phyloP scores from a whole-genome alignment of 2,113 vertebrate genomes.

The Epinephelus fuscoguttatus region DNA sequence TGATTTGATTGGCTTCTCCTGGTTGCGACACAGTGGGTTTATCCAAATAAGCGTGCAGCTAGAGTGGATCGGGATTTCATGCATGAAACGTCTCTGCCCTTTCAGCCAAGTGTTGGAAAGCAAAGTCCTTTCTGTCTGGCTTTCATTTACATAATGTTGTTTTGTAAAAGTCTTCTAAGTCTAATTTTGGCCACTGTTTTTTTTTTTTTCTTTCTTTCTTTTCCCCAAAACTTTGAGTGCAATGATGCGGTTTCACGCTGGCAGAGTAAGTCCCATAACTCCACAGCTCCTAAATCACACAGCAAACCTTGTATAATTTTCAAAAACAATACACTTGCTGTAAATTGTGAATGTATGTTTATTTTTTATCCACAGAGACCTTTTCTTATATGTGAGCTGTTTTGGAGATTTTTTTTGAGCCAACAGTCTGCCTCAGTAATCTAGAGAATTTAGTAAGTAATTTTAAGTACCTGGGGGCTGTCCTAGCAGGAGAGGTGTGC shows the following conservation, averaged over 20 bases:
- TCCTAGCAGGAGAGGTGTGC: neutral
- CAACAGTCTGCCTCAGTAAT: neutral
- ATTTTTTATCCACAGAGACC: neutral
- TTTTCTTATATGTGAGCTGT: neutral
- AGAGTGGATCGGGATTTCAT: conserved; percentile 47
- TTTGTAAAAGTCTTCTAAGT: conserved; percentile 17
- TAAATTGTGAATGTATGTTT: neutral
- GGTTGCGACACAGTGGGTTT: conserved; percentile 30
- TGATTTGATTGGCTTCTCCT: conserved; percentile 53
- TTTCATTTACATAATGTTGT: conserved; percentile 55
- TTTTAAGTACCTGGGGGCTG: neutral
- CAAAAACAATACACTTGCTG: neutral
- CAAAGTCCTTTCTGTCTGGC: conserved; percentile 23
- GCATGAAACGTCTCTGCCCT: conserved; percentile 19
- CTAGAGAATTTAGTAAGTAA: neutral
- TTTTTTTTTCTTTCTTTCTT: neutral
- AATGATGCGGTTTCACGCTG: neutral
- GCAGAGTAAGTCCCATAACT: neutral
- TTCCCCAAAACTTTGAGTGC: neutral
- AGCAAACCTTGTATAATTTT: neutral
- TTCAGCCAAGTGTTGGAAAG: conserved; percentile 25
- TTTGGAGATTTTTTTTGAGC: neutral
- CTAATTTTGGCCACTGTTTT: conserved; percentile 9
- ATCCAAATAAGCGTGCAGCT: conserved; percentile 39
- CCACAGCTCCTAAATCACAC: neutral